Conservation (phyloP, 2,113 vertebrate species). For the Eolophus roseicapilla region DNA sequence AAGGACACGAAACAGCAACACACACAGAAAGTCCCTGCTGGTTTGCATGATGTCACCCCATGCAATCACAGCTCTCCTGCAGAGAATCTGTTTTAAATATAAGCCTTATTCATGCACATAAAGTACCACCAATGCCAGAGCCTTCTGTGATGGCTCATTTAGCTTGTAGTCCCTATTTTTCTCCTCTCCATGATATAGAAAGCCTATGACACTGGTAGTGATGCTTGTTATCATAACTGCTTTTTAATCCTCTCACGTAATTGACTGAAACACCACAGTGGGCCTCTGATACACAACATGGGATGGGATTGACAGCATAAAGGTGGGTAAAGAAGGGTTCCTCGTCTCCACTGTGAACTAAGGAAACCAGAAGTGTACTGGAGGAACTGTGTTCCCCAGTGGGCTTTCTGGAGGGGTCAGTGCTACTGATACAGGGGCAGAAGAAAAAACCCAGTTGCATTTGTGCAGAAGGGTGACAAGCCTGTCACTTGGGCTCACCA, state of each 20-base stretch:
- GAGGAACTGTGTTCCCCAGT: background rate
- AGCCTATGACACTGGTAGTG: background rate
- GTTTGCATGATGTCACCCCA: background rate
- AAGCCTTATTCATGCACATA: background rate
- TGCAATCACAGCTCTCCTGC: background rate
- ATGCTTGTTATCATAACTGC: background rate
- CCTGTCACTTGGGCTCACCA: background rate
- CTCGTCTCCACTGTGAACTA: background rate
- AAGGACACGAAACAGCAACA: background rate
- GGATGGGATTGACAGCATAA: background rate
- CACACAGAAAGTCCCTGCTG: background rate
- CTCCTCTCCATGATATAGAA: background rate
- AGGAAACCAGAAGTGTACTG: background rate
- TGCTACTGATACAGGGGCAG: background rate
- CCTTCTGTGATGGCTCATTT: background rate
- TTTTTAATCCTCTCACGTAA: background rate
- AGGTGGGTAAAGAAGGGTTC: background rate
- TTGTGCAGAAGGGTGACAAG: background rate
- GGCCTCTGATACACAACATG: background rate
- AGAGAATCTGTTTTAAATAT: background rate
- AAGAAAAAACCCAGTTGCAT: background rate
- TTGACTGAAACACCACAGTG: rapidly evolving
- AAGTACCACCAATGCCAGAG: background rate
- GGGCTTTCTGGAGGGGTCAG: background rate
- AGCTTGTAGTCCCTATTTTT: background rate